These are phyloP conservation scores for Nipponacmea schrenckii DNA, from an alignment of 2,888 invertebrate genomes.

Conservation along the genomic window DNA sequence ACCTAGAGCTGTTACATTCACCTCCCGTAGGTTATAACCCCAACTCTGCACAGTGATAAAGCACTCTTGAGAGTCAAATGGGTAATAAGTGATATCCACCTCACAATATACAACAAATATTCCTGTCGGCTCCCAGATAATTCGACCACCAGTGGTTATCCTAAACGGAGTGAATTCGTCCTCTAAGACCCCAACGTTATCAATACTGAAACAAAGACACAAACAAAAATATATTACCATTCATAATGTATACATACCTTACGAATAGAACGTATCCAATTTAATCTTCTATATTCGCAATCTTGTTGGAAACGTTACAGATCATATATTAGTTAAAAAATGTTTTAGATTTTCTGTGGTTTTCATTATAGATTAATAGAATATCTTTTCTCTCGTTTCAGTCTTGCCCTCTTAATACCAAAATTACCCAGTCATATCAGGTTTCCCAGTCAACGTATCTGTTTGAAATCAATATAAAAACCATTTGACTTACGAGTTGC, in stretches of 20 bases:
- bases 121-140: slow-evolving; percentile 35
- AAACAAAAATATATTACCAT: neutral
- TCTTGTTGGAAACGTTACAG: no score
- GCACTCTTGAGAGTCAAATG: slow-evolving; percentile 34
- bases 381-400: no score
- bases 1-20: slow-evolving; percentile 15
- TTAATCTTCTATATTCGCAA: no score
- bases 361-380: no score
- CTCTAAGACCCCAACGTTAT: slow-evolving; percentile 6
- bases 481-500: neutral
- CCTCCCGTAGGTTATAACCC: slow-evolving; percentile 25
- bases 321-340: no score
- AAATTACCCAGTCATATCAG: no score
- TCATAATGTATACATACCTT: no score
- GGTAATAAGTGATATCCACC: slow-evolving; percentile 36
- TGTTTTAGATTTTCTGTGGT: no score
- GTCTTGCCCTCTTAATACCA: no score
- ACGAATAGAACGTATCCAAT: no score
- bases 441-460: no score
- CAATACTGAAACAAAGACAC: neutral
- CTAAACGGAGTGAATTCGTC: slow-evolving; percentile 30
- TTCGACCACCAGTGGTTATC: slow-evolving; percentile 12
- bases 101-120: slow-evolving; percentile 30
- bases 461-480: no score
- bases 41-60: slow-evolving; percentile 25